Evolutionary conservation across 2,888 invertebrate species (phyloP).

Genomic region (Netelia virgata): DNA sequence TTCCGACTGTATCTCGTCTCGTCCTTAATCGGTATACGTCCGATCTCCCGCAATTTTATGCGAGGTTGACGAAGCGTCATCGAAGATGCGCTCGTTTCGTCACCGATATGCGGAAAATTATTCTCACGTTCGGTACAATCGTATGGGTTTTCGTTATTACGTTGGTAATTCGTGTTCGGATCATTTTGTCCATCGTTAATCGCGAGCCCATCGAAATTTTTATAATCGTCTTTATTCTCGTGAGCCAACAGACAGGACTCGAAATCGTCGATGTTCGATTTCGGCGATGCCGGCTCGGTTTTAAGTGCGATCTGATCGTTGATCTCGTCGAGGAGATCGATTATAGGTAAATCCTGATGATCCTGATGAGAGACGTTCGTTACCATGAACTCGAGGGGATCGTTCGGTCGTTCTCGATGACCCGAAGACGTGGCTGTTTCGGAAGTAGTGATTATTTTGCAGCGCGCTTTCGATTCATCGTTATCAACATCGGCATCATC

Average conservation of each 20-base stretch:
- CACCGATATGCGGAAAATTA: slow-evolving; percentile 16
- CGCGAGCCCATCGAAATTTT: background rate
- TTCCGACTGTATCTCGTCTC: slow-evolving; percentile 21
- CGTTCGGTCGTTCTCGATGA: slow-evolving; percentile 69
- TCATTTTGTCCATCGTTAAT: background rate
- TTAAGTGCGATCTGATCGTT: slow-evolving; percentile 81
- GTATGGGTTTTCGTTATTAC: background rate
- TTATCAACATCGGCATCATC: slow-evolving; percentile 19
- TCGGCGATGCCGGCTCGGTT: slow-evolving; percentile 81
- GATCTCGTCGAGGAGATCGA: slow-evolving; percentile 82
- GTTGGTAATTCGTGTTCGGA: slow-evolving; percentile 1
- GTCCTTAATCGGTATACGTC: slow-evolving; percentile 35
- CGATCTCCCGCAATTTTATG: slow-evolving; percentile 43
- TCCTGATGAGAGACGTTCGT: slow-evolving; percentile 39
- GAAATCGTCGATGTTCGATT: slow-evolving; percentile 76
- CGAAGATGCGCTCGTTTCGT: slow-evolving; percentile 8
- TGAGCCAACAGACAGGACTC: slow-evolving; percentile 77
- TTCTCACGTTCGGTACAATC: slow-evolving; percentile 1
- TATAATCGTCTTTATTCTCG: slow-evolving; percentile 59
- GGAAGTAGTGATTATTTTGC: slow-evolving; percentile 26
- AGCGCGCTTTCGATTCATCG: slow-evolving; percentile 26
- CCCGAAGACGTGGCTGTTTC: slow-evolving; percentile 61
- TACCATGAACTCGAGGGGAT: slow-evolving; percentile 37
- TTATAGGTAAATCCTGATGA: slow-evolving; percentile 79
- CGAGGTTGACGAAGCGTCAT: slow-evolving; percentile 10